Base-by-base conservation (phyloP, 2,888 invertebrate species). In the Gerosis bhagava region DNA sequence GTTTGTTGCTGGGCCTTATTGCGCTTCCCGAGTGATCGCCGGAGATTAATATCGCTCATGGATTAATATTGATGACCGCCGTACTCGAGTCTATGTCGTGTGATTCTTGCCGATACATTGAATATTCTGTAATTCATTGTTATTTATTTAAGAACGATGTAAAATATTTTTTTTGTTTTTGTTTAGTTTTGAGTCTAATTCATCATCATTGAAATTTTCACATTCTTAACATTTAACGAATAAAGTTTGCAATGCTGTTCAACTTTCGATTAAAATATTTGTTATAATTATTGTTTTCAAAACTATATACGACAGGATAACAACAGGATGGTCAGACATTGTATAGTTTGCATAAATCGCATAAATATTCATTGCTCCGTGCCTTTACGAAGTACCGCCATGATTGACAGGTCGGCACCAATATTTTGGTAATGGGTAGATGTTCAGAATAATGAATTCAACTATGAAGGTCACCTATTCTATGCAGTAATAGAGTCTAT, bases 1-100 rank as follows among this genome's bases (percentile, higher is more conserved):
- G 77, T 82, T 81, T 80, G 77, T 81, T 79, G 77, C 75, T 77
- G 74, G 69, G 76, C 72, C 72, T 73, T 76, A 70, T 80, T 77
- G 75, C 76, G 70, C 74, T 72, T 73, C 76, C 70, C 70, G 60
- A 36, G 72, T 73, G 74, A 73, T 60, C 60, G 68, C 65, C 58
- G 59, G 53, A 67, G 75, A 80, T 78, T 78, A 70, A 71, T 76
- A 78, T 77, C 72, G 60, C 63, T 59, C 59, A 66, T 64, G 68
- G 67, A 73, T 56, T 49, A 45, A 50, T 46, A 46, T 49, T 47
- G 47, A 48, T 49, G 29, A 22, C 12, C 44, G 28, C 36, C 11
- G n/a, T n/a, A 12, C 37, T 37, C 25, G 19, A 17, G 39, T 21
- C 29, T 24, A 45, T 51, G 46, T 7, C 13, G 15, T 28, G 10